Conservation (phyloP, 2,797 vertebrate genomes). For the Karalla daura region DNA sequence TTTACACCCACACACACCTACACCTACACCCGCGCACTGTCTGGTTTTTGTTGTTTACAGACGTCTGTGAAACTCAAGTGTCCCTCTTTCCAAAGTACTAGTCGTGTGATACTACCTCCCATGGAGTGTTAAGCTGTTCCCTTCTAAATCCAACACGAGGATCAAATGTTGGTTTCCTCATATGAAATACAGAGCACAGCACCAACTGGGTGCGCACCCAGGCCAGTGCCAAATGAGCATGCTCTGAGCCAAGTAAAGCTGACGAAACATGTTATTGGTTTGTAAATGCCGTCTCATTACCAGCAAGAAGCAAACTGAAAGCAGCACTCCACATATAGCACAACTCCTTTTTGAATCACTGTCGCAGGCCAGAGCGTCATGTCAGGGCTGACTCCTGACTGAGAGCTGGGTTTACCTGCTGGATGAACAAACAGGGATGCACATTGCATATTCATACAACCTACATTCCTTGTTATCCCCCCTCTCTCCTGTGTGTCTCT, state of each 20-base stretch:
- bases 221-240: slow-evolving; percentile 56
- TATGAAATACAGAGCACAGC: slow-evolving; percentile 51
- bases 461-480: background rate
- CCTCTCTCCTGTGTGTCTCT: background rate
- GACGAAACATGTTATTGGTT: slow-evolving; percentile 44
- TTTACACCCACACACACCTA: slow-evolving; percentile 39
- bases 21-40: slow-evolving; percentile 10
- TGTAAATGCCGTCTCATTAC: slow-evolving; percentile 28
- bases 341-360: slow-evolving; percentile 19
- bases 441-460: slow-evolving; percentile 4
- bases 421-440: slow-evolving; percentile 6
- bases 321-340: slow-evolving; percentile 18
- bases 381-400: slow-evolving; percentile 14
- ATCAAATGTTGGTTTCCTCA: slow-evolving; percentile 71
- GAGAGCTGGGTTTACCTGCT: slow-evolving; percentile 8
- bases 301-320: slow-evolving; percentile 4
- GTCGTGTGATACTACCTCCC: slow-evolving; percentile 70
- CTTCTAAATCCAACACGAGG: slow-evolving; percentile 75
- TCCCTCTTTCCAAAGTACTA: slow-evolving; percentile 66
- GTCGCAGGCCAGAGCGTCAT: slow-evolving; percentile 3
- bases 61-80: slow-evolving; percentile 54
- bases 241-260: slow-evolving; percentile 48
- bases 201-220: slow-evolving; percentile 52
- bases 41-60: slow-evolving; percentile 67
- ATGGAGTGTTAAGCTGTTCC: slow-evolving; percentile 75